Evolutionary conservation across 1,140 invertebrate genomes (phyloP), one percentile per base, ranked within the genome.

Genomic region (Drosophila punjabiensis): DNA sequence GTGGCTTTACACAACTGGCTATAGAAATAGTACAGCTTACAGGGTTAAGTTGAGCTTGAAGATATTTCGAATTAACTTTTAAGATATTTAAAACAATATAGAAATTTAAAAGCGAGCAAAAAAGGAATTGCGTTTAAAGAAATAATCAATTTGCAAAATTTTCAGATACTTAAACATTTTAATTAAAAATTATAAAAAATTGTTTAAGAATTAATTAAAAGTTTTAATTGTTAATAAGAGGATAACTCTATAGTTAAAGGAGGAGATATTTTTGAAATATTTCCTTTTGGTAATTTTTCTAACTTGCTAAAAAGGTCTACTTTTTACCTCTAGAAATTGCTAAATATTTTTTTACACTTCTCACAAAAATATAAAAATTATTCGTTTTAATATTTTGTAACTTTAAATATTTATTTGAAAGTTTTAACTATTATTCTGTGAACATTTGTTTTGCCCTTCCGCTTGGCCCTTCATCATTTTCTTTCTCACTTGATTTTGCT

Each of bases 391-490:
- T 37, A 14, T 37, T 37, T 5, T 14, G 8, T 8, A n/a, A 39
- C 4, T 39, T 16, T 2, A n/a, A 24, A 3, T 39, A 8, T 41
- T n/a, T 39, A 13, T 8, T 32, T 48, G 1, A 5, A 18, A 33
- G 4, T 14, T 3, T 24, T 3, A 33, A 5, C 63, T 63, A 62
- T 14, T n/a, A 13, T 45, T 45, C 4, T 28, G 20, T 1, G 3
- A 13, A 8, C 5, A 35, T 11, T 1, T 43, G 58, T 60, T 18
- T 32, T n/a, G n/a, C 41, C 62, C 60, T 73, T 63, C 45, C 68
- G 68, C 67, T 74, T 74, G 80, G 75, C 76, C 67, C 73, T 78
- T 52, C 55, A 52, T 73, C 55, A 65, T 64, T 61, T 59, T 67
- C 58, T 53, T 53, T 64, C 47, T 78, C 53, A 32, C 48, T 88